phyloP scores from a whole-genome alignment of 2,797 vertebrate species.

The Aeoliscus strigatus region DNA sequence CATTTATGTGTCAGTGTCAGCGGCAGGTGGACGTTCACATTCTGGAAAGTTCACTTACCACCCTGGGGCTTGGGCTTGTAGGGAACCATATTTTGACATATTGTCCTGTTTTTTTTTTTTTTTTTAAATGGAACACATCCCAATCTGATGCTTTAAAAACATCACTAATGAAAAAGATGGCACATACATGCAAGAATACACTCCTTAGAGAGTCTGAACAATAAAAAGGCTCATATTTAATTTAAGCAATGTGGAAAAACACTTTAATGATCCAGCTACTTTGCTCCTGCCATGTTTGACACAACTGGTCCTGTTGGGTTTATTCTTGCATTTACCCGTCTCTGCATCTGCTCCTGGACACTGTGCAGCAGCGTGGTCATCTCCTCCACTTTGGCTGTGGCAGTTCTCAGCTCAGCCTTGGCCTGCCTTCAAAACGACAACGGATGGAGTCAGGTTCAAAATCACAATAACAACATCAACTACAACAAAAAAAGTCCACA shows the following conservation, averaged over 20 bases:
- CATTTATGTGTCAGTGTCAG: too few species aligned
- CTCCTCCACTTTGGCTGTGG: constrained; percentile 82
- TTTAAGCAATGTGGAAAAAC: neutral
- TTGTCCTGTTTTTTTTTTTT: neutral
- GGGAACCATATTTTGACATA: neutral
- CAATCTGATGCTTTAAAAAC: too few species aligned
- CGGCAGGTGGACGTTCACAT: too few species aligned
- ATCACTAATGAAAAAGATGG: too few species aligned
- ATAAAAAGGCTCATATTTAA: neutral
- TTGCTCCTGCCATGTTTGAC: neutral
- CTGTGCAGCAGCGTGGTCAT: constrained; percentile 78
- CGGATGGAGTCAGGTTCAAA: neutral
- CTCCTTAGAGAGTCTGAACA: too few species aligned
- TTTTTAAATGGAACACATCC: neutral
- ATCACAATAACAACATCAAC: neutral
- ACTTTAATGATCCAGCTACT: too few species aligned
- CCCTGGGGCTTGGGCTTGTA: too few species aligned
- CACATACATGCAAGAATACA: neutral
- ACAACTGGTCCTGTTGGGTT: neutral
- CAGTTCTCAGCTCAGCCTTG: constrained; percentile 80
- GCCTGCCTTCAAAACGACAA: constrained; percentile 77
- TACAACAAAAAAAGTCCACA: too few species aligned
- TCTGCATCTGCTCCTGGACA: constrained; percentile 79
- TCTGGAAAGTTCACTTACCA: too few species aligned
- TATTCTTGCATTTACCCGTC: constrained; percentile 73